Evolutionary conservation across 2,888 invertebrate species (phyloP), one percentile per base, ranked within the genome.

Genomic region (Oxystoma pomonae): DNA sequence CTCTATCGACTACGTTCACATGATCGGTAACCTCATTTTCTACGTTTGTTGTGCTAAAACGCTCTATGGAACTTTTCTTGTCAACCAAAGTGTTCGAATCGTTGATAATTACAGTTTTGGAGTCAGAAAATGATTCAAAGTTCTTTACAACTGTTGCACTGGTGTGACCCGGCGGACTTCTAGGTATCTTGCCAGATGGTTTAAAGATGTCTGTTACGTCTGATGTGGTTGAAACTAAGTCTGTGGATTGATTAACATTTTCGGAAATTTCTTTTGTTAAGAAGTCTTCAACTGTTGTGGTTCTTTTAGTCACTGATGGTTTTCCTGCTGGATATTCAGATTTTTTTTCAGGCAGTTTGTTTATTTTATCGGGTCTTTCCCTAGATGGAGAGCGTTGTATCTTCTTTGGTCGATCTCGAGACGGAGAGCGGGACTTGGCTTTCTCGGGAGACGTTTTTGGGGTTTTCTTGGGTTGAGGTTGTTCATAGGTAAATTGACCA

Each of bases 401-500:
- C 35, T 35, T 35, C 12, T 35, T 3, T 35, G 35, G 35, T 35
- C 3, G 3, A 12, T 35, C 12, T 35, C 12, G 35, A n/a, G n/a
- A n/a, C 3, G 35, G 35, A 35, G 35, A 35, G 5, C 12, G 35
- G 12, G 5, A 35, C 35, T 35, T 35, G 3, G 35, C 35, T 12
- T 35, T 35, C 5, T 35, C 35, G 3, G 12, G 35, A 35, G 35
- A 35, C 3, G 5, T 12, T 53, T 59, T 66, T 9, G 58, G 58
- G n/a, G 65, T 59, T 60, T 66, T 65, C 22, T 55, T 56, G n/a
- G 55, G 61, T 20, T 62, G 64, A 0, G 78, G 72, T 35, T 71
- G 68, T 72, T 80, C 80, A 58, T 76, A 75, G 9, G 73, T 73
- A 62, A 80, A 80, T 62, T 76, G 67, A 20, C 80, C 81, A 68